Evolutionary conservation across 2,888 invertebrate species (phyloP), one percentile per base, ranked within the genome.

Genomic region (Acleris holmiana): DNA sequence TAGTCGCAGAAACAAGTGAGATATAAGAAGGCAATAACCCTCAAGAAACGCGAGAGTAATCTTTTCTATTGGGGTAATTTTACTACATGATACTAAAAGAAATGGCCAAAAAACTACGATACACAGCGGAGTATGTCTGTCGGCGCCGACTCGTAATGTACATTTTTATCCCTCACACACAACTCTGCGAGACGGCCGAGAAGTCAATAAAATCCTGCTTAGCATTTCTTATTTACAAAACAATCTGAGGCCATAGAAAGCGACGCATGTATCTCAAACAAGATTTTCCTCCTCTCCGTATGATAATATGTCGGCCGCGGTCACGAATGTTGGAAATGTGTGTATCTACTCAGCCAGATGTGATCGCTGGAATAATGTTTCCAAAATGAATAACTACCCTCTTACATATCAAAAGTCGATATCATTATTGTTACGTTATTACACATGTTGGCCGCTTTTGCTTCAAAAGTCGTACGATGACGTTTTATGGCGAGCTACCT

Each of bases 201-300:
- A 77, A 82, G 79, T 83, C 84, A 83, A 83, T 83, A 79, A 79
- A 83, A 80, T 76, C 77, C 73, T 76, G 70, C 74, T 81, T 76
- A 79, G 75, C 73, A 76, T 76, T 76, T 72, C 73, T 71, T 78
- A 79, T 79, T 79, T 79, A 74, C 75, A 74, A 76, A 82, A 80
- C 67, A 64, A 55, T 64, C 74, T 75, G 77, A 72, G 68, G 73
- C 73, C 60, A 68, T 62, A 77, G 76, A 79, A 79, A 76, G 70
- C 73, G 72, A 70, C 68, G 73, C 75, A 72, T 75, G 71, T 73
- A 67, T 70, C 76, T 71, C 76, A 75, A 73, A 76, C 76, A 73
- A 75, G 76, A 79, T 80, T 80, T 77, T 73, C 72, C 75, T 69
- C 69, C 69, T 67, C 70, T 75, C 73, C 72, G 69, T 69, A 67